Evolutionary conservation across 2,797 vertebrate species (phyloP).

Genomic region (Semotilus atromaculatus): DNA sequence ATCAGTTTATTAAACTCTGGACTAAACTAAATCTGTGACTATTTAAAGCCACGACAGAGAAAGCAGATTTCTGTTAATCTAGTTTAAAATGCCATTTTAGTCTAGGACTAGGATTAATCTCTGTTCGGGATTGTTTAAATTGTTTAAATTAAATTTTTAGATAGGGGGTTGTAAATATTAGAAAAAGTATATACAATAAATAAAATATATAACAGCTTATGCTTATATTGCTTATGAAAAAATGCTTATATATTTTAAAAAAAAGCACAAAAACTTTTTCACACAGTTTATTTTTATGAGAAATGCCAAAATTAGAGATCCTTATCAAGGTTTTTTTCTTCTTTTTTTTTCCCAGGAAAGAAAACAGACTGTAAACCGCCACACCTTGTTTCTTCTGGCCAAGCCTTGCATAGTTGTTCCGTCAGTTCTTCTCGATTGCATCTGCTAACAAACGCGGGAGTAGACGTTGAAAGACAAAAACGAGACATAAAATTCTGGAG

Average conservation of each 20-base stretch:
- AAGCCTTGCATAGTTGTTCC: neutral
- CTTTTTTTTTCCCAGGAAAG: neutral
- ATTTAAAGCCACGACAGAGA: too few species aligned
- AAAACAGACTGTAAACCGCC: neutral
- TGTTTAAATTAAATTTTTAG: too few species aligned
- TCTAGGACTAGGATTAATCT: too few species aligned
- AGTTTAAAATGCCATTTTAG: too few species aligned
- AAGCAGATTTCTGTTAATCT: too few species aligned
- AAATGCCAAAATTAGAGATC: neutral
- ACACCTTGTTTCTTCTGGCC: constrained; percentile 3
- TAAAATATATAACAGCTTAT: neutral
- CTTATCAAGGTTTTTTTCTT: neutral
- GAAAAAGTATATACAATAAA: neutral
- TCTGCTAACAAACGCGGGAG: neutral
- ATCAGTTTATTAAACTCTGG: too few species aligned
- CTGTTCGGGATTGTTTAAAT: too few species aligned
- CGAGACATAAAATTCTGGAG: neutral
- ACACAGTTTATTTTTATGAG: neutral
- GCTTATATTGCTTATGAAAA: too few species aligned
- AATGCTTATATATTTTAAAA: too few species aligned
- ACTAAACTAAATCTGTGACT: too few species aligned
- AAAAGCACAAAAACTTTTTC: too few species aligned
- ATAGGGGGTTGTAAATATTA: neutral
- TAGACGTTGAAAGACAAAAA: neutral
- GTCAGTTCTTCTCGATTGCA: neutral